A percentile compares a stretch with the other conserved stretches of the same genome.
Evolutionary conservation across 1,140 invertebrate genomes (phyloP).

Genomic region (Ericerus pela): DNA sequence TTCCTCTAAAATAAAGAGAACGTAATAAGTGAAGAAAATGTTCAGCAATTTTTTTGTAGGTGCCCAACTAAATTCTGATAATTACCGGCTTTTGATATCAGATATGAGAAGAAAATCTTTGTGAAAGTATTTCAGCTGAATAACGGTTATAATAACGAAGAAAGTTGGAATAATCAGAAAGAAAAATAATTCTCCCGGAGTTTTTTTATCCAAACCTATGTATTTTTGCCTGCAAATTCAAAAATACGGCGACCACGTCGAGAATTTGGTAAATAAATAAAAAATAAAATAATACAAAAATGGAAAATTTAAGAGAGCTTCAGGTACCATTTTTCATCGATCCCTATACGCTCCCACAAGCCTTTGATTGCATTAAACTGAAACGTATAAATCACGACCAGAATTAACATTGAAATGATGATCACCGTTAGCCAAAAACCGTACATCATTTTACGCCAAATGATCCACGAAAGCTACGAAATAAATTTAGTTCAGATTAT

Average conservation of each 20-base stretch:
- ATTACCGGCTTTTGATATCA: slow-evolving; percentile 41
- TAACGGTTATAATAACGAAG: slow-evolving; percentile 85
- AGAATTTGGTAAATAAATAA: not conserved
- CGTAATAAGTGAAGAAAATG: not conserved
- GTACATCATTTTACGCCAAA: slow-evolving; percentile 88
- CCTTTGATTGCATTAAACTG: slow-evolving; percentile 83
- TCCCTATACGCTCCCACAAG: slow-evolving; percentile 60
- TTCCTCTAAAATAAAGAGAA: slow-evolving; percentile 16
- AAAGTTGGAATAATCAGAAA: slow-evolving; percentile 79
- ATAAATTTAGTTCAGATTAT: slow-evolving; percentile 13
- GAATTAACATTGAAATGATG: slow-evolving; percentile 87
- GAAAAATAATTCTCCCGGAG: slow-evolving; percentile 76
- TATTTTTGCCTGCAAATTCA: slow-evolving; percentile 72
- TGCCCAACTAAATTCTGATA: not conserved
- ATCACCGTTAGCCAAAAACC: slow-evolving; percentile 93
- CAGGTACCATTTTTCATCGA: slow-evolving; percentile 6
- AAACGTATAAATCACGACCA: slow-evolving; percentile 94
- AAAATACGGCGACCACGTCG: no score
- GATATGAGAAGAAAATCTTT: slow-evolving; percentile 73
- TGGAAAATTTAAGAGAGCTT: not conserved
- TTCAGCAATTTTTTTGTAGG: not conserved
- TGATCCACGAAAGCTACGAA: slow-evolving; percentile 72
- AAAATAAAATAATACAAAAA: not conserved
- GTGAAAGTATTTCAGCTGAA: slow-evolving; percentile 95
- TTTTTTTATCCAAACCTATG: slow-evolving; percentile 77